Evolutionary conservation across 2,797 vertebrate species (phyloP), one percentile per base, ranked within the genome.

Genomic region (Brachyalestes nurse): DNA sequence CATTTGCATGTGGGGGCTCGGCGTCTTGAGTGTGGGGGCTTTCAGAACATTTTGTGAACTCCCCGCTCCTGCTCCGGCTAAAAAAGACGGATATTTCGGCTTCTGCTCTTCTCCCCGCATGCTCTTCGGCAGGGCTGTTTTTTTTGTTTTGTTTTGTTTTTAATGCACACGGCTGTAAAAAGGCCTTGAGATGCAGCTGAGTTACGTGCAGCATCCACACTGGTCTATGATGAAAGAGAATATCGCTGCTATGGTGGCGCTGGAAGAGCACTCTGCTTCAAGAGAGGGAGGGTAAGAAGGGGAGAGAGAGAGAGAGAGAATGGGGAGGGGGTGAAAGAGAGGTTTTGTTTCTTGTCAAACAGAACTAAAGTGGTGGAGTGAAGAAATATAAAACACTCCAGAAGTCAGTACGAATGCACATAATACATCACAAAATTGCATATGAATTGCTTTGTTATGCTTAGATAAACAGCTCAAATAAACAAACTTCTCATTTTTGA

Each of bases 161-260:
- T 82, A 78, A 78, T 82, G 75, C 75, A 82, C 75, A 82, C 61
- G 75, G 61, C 53, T 53, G 34, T 42, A n/a, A 82, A 82, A 73
- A 74, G 70, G 80, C 70, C 77, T 82, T 74, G 78, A 83, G 70
- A 78, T 82, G 81, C 64, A 65, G 70, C 70, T n/a, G 72, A 42
- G 53, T 73, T 73, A 73, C 38, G 53, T 23, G 61, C 38, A 60
- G 53, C 75, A 78, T 81, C 62, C 65, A 73, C 57, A 47, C 57
- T 58, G 71, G 72, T 81, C 28, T 77, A 84, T 89, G 90, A 93
- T 91, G 92, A 94, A 92, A 92, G 88, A 86, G 75, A 90, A 80
- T 82, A 84, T 90, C 69, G 94, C 95, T 96, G 94, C 95, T 95
- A 90, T 93, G 92, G 92, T 91, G 96, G 95, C 94, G 91, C 93